Evolutionary conservation across 2,113 vertebrate species (phyloP).

Genomic region (Gyps fulvus): DNA sequence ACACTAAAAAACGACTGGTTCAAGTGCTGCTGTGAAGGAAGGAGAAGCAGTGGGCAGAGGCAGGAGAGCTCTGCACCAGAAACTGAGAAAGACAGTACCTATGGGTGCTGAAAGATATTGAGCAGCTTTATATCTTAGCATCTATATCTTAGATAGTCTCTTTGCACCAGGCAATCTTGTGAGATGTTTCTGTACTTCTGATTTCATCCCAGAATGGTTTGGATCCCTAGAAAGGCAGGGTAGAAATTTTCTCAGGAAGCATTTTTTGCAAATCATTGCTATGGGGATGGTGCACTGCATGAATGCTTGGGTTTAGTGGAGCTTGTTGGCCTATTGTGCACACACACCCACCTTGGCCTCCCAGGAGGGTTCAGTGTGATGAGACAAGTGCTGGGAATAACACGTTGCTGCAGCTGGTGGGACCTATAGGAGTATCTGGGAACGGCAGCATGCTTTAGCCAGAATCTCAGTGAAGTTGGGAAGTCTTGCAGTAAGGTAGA

Average conservation of each 20-base stretch:
- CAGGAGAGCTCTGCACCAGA: background rate
- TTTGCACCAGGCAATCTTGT: background rate
- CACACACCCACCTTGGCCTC: background rate
- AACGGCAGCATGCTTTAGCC: fast-evolving
- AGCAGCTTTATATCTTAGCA: background rate
- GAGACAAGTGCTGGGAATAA: background rate
- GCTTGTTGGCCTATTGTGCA: fast-evolving
- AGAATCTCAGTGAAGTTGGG: background rate
- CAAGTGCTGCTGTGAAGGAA: fast-evolving
- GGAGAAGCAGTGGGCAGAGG: background rate
- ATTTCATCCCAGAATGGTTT: background rate
- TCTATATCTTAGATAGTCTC: background rate
- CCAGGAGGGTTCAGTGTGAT: background rate
- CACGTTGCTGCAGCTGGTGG: background rate
- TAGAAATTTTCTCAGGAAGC: background rate
- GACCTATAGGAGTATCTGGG: background rate
- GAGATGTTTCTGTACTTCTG: background rate
- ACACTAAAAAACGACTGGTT: background rate
- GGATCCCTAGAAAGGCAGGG: background rate
- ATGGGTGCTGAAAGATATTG: too few species aligned
- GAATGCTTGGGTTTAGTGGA: background rate
- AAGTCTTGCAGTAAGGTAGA: background rate
- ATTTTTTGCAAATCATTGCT: background rate
- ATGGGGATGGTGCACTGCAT: background rate
- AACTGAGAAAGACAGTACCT: background rate